phyloP scores from a whole-genome alignment of 2,113 vertebrate species.

The Aspidoscelis tigris region DNA sequence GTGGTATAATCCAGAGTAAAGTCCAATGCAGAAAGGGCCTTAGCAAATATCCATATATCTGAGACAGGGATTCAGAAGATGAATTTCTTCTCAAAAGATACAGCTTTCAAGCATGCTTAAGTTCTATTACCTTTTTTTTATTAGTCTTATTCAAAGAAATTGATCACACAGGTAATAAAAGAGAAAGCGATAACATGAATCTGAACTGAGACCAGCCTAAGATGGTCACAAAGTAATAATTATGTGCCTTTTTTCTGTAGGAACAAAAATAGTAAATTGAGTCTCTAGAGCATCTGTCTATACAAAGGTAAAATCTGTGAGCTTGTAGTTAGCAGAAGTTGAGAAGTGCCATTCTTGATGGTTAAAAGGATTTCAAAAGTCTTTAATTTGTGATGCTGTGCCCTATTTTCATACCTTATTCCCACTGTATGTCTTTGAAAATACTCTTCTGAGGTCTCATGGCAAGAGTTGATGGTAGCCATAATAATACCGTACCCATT shows the following conservation, averaged over 20 bases:
- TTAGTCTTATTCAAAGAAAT: background rate
- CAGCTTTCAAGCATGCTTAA: background rate
- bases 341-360: constrained; percentile 14
- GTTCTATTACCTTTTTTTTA: background rate
- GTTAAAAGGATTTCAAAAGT: constrained; percentile 12
- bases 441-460: background rate
- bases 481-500: background rate
- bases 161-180: too few relatives aligned
- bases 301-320: background rate
- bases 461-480: background rate
- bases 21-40: too few relatives aligned
- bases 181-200: constrained; percentile 9
- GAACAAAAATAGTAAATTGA: too few relatives aligned
- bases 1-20: too few relatives aligned
- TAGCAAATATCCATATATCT: too few relatives aligned
- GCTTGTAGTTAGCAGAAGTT: background rate
- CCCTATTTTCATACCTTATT: background rate
- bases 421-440: background rate
- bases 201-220: constrained; percentile 7
- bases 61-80: too few relatives aligned
- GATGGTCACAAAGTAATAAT: constrained; percentile 20
- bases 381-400: constrained; percentile 20
- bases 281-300: too few relatives aligned
- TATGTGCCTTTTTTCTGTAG: constrained; percentile 46
- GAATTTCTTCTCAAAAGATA: too few relatives aligned